Base-by-base conservation (phyloP, 2,113 vertebrate genomes). In the Bucco capensis region DNA sequence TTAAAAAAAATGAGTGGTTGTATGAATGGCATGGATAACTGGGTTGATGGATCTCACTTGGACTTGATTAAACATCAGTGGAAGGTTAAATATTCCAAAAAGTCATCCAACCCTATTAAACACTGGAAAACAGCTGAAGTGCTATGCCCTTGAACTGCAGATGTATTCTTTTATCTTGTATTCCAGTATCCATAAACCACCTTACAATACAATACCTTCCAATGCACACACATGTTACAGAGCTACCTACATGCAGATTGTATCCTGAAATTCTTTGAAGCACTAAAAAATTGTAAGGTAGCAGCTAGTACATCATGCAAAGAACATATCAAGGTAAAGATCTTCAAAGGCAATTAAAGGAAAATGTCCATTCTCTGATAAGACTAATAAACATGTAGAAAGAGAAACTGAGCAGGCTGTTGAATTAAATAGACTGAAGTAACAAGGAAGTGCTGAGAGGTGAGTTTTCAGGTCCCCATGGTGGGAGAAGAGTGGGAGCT, bases 51-150 rank as follows among this genome's bases (percentile, higher is more conserved):
- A 86, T 65, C 60, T 50, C 23, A 56, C 51, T 73, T 27, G 50
- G 54, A 72, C 56, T 72, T 93, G 83, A 88, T 81, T 93, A 88
- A 95, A 88, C 22, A 54, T 61, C 80, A 94, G 49, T 57, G 46
- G 30, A 90, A 96, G 73, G 88, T 82, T 95, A 95, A 95, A 72
- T 94, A 94, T 92, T 92, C 90, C 53, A 89, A 90, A 88, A 96
- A 94, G 88, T 90, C 83, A 84, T 84, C 70, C 90, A 92, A 79
- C 25, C 37, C 57, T 75, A 54, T 93, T 88, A 92, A 44, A 86
- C 25, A 88, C 49, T 8, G 8, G 86, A 75, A 95, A 94, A 90
- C 40, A 82, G 44, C 73, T 83, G 80, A 95, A 78, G 54, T 88
- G 57, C 24, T 93, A 10, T 93, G 93, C 77, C 90, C 73, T 96